Base-by-base conservation (phyloP, 2,888 invertebrate species). In the Onchidella celtica region DNA sequence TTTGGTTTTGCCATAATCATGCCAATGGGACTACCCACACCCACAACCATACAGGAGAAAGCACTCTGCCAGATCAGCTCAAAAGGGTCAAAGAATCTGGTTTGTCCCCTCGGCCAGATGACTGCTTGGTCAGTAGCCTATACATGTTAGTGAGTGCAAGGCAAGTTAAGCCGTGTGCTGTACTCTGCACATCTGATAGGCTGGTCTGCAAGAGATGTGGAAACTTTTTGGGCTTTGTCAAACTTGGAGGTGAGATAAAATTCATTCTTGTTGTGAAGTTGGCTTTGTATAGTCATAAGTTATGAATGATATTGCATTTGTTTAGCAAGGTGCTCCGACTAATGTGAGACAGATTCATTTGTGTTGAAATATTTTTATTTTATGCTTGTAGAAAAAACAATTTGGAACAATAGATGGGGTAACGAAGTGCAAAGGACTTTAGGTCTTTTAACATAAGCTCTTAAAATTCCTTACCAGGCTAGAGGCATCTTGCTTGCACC, bases 1-100 rank as follows among this genome's bases (percentile, higher is more conserved):
- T 89, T 83, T 91, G 91, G 91, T 91, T 90, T 82, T 91, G 91
- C 83, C 90, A 90, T 82, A 87, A 87, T 61, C 90, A 89, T 24
- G 17, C 81, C 61, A 70, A 83, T 63, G 66, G 69, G n/a, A 36
- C 63, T 17, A 14, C 47, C n/a, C 55, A 34, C 9, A 69, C 68
- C 21, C 77, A 40, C 47, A 66, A 38, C 55, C 36, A 69, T 27
- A 65, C 55, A 59, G 69, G 55, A 17, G 55, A 69, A 40, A 68
- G 40, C 32, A 79, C 63, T 17, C 27, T 80, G 4, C 68, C 81
- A 40, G 73, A 65, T 38, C 38, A 69, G 3, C n/a, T 70, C 29
- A 36, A 57, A 17, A 32, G 66, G 32, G 40, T 66, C 4, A 76
- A 32, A 55, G 47, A 73, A 27, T 79, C 66, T 24, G 73, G 57